Conservation (phyloP, 2,113 vertebrate species). For the Theristicus caerulescens region DNA sequence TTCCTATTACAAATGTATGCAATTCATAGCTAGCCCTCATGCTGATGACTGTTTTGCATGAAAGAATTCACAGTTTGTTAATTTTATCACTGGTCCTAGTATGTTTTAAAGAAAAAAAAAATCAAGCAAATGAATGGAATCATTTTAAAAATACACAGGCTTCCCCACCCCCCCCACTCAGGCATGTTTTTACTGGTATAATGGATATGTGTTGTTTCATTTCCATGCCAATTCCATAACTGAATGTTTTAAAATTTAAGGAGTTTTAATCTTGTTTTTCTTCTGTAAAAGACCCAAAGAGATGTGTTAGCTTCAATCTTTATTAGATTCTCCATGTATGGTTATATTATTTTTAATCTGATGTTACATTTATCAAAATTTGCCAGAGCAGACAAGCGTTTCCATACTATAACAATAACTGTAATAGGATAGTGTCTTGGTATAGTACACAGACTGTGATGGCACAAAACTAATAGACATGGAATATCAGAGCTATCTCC, state of each 20-base stretch:
- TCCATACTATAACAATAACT: slow-evolving; percentile 7
- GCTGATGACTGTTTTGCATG: not conserved
- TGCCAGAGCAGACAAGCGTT: slow-evolving; percentile 67
- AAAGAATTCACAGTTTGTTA: slow-evolving; percentile 1
- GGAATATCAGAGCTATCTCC: slow-evolving; percentile 3
- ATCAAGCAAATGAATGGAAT: not conserved
- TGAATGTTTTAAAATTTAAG: not conserved
- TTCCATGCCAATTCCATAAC: not conserved
- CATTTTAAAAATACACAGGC: not conserved
- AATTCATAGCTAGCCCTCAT: not conserved
- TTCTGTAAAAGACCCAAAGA: not conserved
- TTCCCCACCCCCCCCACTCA: not conserved
- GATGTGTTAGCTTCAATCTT: slow-evolving; percentile 15
- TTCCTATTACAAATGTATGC: not conserved
- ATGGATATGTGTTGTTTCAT: not conserved
- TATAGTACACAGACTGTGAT: not conserved
- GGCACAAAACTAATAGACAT: not conserved
- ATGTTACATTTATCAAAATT: slow-evolving; percentile 75
- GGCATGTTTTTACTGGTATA: not conserved
- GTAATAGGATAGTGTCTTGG: not conserved
- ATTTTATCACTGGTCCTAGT: not conserved
- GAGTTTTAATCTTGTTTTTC: slow-evolving; percentile 28
- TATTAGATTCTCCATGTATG: slow-evolving; percentile 36
- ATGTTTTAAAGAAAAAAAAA: not conserved
- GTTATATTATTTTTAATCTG: slow-evolving; percentile 54